A percentile compares a stretch with the other conserved stretches of the same genome.
Conservation (phyloP, 1,140 invertebrate genomes). For the Oryctes rhinoceros region DNA sequence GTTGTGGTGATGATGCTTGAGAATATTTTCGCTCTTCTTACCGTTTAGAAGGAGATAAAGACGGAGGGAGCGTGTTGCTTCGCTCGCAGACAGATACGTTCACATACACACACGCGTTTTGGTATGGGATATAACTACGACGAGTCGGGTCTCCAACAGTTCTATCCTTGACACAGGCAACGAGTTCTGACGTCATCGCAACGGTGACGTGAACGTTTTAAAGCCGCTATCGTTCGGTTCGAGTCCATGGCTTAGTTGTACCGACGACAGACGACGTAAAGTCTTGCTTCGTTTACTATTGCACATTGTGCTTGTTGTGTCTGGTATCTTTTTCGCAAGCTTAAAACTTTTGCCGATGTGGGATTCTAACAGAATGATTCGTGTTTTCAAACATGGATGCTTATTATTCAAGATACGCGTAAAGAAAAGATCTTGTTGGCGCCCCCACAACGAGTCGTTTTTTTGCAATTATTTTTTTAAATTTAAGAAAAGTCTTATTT, state of each 20-base stretch:
- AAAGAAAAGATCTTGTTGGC: too few species aligned
- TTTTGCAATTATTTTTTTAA: too few species aligned
- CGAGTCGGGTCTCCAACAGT: slow-evolving; percentile 9
- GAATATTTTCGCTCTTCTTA: background rate
- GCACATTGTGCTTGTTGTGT: background rate
- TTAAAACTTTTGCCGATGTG: too few species aligned
- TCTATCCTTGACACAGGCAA: slow-evolving; percentile 33
- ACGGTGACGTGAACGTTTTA: slow-evolving; percentile 22
- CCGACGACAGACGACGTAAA: background rate
- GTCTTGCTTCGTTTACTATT: background rate
- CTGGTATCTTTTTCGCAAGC: background rate
- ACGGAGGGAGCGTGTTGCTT: background rate
- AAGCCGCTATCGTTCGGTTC: slow-evolving; percentile 24
- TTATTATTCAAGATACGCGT: too few species aligned
- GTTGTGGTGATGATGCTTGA: background rate
- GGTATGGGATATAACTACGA: slow-evolving; percentile 7
- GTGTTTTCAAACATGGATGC: too few species aligned
- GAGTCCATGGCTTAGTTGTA: slow-evolving; percentile 1
- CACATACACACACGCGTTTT: background rate
- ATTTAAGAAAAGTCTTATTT: too few species aligned
- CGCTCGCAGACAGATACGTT: background rate
- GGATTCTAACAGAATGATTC: too few species aligned
- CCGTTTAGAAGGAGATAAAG: background rate
- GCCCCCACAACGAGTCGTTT: too few species aligned
- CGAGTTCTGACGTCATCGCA: slow-evolving; percentile 24